Conservation (phyloP, 2,113 vertebrate genomes). For the Campylorhamphus procurvoides region DNA sequence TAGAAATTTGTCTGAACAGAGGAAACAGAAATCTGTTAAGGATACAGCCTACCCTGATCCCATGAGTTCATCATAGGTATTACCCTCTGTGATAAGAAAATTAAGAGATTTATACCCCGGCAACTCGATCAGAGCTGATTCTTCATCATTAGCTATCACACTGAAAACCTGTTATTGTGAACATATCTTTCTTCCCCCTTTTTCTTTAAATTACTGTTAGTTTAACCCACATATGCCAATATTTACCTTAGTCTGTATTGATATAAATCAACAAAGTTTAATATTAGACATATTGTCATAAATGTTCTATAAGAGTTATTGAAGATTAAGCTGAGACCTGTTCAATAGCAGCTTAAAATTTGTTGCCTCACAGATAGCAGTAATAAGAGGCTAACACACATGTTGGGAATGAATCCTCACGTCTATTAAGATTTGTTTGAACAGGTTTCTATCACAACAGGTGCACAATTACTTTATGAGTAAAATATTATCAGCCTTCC, state of each 20-base stretch:
- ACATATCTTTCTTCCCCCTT: neutral
- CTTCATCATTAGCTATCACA: neutral
- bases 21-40: neutral
- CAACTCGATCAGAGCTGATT: neutral
- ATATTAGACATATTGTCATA: neutral
- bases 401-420: conserved; percentile 59
- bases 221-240: neutral
- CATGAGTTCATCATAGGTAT: neutral
- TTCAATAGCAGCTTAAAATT: conserved; percentile 29
- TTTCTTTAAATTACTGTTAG: neutral
- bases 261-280: neutral
- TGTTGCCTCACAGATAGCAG: conserved; percentile 39
- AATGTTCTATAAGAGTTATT: neutral
- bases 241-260: neutral
- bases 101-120: neutral
- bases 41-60: neutral
- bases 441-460: conserved; percentile 81
- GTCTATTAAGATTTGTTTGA: conserved; percentile 81
- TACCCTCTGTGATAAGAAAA: neutral
- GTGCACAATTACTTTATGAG: conserved; percentile 85
- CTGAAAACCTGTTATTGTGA: neutral
- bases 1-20: conserved; percentile 9
- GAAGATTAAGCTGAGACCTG: conserved; percentile 1
- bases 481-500: conserved; percentile 85
- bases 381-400: conserved; percentile 52